Conservation (phyloP, 2,888 invertebrate species). For the Palloptera scutellata region DNA sequence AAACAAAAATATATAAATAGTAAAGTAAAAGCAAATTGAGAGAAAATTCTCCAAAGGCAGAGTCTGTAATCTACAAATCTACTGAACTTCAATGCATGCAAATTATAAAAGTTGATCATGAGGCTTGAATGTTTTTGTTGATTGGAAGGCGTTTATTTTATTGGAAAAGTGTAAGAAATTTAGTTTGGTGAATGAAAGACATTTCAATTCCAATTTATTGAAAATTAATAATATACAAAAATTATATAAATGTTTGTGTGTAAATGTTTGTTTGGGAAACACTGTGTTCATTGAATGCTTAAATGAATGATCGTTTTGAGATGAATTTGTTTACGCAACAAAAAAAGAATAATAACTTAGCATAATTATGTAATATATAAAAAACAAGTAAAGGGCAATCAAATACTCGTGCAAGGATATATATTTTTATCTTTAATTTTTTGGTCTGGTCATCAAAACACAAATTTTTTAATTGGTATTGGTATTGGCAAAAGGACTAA, state of each 20-base stretch:
- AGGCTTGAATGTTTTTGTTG: no score
- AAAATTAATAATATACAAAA: conserved; percentile 23
- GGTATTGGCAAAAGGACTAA: background rate
- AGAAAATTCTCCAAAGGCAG: no score
- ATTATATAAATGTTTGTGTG: background rate
- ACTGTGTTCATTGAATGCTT: background rate
- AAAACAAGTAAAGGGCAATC: conserved; percentile 54
- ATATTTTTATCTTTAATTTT: conserved; percentile 24
- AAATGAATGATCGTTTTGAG: conserved; percentile 23
- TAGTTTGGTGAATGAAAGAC: background rate
- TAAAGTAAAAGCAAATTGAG: background rate
- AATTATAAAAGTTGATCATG: no score
- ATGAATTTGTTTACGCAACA: conserved; percentile 25
- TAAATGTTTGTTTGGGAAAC: background rate
- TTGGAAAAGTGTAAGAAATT: no score
- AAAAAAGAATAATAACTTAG: conserved; percentile 15
- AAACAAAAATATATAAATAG: background rate
- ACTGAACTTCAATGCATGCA: no score
- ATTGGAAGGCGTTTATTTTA: no score
- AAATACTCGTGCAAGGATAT: conserved; percentile 65
- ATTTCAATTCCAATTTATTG: conserved; percentile 57
- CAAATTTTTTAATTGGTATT: no score
- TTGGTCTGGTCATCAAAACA: background rate
- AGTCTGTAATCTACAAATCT: no score
- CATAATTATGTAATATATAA: conserved; percentile 14